Evolutionary conservation across 2,888 invertebrate genomes (phyloP), one percentile per base, ranked within the genome.

Genomic region (Trypoxylon attenuatum): DNA sequence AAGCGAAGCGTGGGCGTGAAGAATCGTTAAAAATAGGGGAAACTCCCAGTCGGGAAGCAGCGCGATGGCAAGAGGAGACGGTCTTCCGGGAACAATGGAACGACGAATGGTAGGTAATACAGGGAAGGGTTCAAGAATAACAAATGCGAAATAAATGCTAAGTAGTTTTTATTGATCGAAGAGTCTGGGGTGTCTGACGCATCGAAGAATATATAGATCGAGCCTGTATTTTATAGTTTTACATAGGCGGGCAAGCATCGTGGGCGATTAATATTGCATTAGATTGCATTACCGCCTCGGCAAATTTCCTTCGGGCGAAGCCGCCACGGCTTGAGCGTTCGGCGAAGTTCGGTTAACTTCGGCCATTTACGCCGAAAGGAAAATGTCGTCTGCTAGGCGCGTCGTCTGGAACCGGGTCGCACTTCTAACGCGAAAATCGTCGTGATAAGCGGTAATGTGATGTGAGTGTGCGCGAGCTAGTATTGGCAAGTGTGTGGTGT

Each of bases 321-420:
- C 23, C 53, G 39, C 38, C 22, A 18, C 23, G 3, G 49, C 33
- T 38, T 23, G 5, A 8, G 49, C 45, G 58, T 50, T 77, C 74
- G 70, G 58, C 6, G 29, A 38, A 6, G 23, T 52, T 55, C 72
- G 73, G 27, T 38, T 16, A 13, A 46, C 18, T 46, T 81, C 78
- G 79, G 45, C 15, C 19, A 39, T 38, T 16, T 59, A 75, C 81
- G 79, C 63, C 39, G 10, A 52, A 76, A 67, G 69, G 79, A 84
- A 84, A 83, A 84, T 84, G 84, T 84, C 84, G 84, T 84, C 84
- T 83, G 84, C 84, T 82, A 80, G 77, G 77, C 82, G 83, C 82
- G 83, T 84, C 83, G 84, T 83, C 79, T 76, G 79, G 76, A 81
- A 83, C 82, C 82, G 83, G 82, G 80, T 77, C 73, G 78, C 71